These are phyloP conservation scores for Mastomys natalensis DNA, from an alignment of 2,113 vertebrate genomes.

Conservation along the genomic window DNA sequence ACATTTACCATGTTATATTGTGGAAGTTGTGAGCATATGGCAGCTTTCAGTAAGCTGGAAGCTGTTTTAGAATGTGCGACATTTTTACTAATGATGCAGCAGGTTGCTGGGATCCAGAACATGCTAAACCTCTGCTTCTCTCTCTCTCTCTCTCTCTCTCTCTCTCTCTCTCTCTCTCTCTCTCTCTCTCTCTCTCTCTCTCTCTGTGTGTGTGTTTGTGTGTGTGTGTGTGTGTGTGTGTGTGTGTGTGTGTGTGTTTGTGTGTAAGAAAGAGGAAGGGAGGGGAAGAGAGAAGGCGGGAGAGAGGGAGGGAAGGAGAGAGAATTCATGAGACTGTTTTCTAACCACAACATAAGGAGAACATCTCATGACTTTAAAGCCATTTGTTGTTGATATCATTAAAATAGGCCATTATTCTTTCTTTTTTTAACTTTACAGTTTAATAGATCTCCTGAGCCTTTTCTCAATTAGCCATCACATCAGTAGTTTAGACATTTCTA, in stretches of 20 bases:
- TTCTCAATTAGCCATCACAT: constrained; percentile 34
- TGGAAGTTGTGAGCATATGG: neutral
- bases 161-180: no score
- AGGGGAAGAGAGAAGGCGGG: rapidly evolving
- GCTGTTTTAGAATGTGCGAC: neutral
- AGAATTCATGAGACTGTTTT: neutral
- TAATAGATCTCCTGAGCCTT: constrained; percentile 12
- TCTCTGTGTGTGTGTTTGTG: no score
- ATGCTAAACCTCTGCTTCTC: neutral
- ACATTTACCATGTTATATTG: neutral
- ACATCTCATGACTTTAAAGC: neutral
- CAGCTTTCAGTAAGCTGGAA: neutral
- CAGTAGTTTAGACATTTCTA: constrained; percentile 51
- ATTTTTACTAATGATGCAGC: neutral
- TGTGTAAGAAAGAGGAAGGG: neutral
- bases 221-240: neutral
- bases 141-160: no score
- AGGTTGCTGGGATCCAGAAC: neutral
- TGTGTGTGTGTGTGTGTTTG: neutral
- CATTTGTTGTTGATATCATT: constrained; percentile 15
- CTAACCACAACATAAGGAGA: neutral
- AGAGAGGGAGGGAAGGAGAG: neutral
- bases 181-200: no score
- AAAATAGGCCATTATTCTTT: constrained; percentile 38
- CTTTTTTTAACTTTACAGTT: neutral